Conservation (phyloP, 2,888 invertebrate genomes). For the Cryptophagus acutangulus region DNA sequence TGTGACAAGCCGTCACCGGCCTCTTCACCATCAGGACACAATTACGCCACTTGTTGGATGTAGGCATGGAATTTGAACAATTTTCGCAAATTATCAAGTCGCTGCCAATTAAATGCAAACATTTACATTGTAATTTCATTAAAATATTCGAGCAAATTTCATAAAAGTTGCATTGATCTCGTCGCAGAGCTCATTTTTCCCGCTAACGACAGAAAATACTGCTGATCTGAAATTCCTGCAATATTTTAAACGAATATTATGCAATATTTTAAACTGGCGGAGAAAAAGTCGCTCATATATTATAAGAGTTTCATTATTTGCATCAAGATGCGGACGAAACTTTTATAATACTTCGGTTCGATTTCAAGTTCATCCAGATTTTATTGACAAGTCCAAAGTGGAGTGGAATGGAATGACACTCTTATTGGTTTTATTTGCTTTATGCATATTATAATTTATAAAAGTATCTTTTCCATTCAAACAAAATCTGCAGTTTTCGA, state of each 20-base stretch:
- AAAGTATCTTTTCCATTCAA: background rate
- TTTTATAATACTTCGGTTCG: constrained; percentile 18
- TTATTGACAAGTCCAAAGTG: constrained; percentile 13
- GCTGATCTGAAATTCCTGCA: background rate
- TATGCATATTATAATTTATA: background rate
- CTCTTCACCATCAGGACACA: constrained; percentile 23
- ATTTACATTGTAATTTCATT: too few species aligned
- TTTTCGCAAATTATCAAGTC: too few species aligned
- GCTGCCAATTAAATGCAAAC: too few species aligned
- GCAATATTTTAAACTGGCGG: background rate
- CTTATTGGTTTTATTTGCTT: constrained; percentile 1
- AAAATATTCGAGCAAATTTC: too few species aligned
- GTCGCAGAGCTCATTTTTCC: background rate
- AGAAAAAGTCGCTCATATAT: background rate
- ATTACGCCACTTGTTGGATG: constrained; percentile 22
- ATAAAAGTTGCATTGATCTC: too few species aligned
- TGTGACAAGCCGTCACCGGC: constrained; percentile 25
- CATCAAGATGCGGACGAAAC: constrained; percentile 17
- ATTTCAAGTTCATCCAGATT: constrained; percentile 15
- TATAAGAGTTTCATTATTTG: constrained; percentile 22
- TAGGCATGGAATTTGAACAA: background rate
- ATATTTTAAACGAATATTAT: background rate
- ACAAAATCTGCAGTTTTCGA: background rate
- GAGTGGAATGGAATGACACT: background rate
- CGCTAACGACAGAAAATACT: background rate